Conservation (phyloP, 2,888 invertebrate species). For the Drosophila formosana region DNA sequence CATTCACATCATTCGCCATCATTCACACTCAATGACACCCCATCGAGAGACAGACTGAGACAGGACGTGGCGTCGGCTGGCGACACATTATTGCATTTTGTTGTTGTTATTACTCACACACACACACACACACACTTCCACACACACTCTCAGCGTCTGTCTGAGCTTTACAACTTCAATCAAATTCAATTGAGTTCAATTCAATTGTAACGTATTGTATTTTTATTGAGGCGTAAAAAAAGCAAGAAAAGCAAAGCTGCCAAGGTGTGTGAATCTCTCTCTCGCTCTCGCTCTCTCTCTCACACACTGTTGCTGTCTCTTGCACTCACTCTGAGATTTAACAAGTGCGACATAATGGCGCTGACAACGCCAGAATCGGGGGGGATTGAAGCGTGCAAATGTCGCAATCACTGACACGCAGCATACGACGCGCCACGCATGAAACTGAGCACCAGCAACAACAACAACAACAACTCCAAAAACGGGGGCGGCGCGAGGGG, state of each 20-base stretch:
- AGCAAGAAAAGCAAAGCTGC: conserved; percentile 57
- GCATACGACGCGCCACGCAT: conserved; percentile 44
- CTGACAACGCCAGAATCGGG: conserved; percentile 52
- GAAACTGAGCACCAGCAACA: conserved; percentile 29
- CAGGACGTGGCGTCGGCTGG: conserved; percentile 23
- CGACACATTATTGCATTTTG: conserved; percentile 73
- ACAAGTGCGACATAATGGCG: conserved; percentile 80
- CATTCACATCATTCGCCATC: conserved; percentile 20
- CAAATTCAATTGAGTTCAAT: conserved; percentile 81
- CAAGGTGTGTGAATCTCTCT: neutral
- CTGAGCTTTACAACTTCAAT: conserved; percentile 81
- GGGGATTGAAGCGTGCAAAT: conserved; percentile 47
- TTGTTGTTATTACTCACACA: conserved; percentile 41
- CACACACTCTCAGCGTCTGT: conserved; percentile 38
- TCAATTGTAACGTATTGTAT: conserved; percentile 81
- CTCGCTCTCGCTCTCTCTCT: neutral
- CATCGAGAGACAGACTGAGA: conserved; percentile 22
- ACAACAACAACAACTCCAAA: conserved; percentile 2
- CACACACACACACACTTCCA: conserved; percentile 6
- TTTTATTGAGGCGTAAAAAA: conserved; percentile 79
- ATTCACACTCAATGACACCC: conserved; percentile 55
- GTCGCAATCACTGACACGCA: conserved; percentile 79
- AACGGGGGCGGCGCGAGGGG: neutral
- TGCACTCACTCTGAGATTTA: conserved; percentile 58
- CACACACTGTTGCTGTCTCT: neutral